These are phyloP conservation scores for Apamea epomidion DNA, from an alignment of 2,888 invertebrate genomes.

Conservation along the genomic window DNA sequence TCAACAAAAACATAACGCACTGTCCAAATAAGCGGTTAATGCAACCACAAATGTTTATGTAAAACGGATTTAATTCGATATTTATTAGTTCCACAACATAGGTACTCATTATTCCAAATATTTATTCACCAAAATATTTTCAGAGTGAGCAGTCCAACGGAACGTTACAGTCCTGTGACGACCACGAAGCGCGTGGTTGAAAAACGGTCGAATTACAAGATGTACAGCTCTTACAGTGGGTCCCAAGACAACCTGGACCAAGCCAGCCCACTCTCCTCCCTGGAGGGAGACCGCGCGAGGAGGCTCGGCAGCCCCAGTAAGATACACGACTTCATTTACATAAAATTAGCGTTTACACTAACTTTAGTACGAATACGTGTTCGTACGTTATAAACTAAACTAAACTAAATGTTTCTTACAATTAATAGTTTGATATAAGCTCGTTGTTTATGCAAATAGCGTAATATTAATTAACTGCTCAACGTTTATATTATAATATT, in stretches of 20 bases:
- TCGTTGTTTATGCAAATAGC: constrained; percentile 28
- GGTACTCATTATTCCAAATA: not conserved
- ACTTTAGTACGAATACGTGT: constrained; percentile 34
- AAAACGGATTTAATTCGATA: constrained; percentile 10
- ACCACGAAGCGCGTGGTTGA: constrained; percentile 86
- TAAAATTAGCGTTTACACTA: constrained; percentile 46
- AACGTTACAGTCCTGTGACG: constrained; percentile 86
- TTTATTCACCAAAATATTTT: constrained; percentile 4
- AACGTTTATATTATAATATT: constrained; percentile 5
- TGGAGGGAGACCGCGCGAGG: constrained; percentile 82
- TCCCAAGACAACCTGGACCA: constrained; percentile 87
- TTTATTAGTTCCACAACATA: not conserved
- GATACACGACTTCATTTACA: constrained; percentile 61
- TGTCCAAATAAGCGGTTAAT: constrained; percentile 23
- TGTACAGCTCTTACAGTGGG: constrained; percentile 86
- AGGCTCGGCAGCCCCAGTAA: constrained; percentile 87
- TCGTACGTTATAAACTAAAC: constrained; percentile 24
- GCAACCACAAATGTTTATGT: constrained; percentile 20
- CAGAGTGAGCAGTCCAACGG: constrained; percentile 86
- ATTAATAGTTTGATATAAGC: constrained; percentile 38
- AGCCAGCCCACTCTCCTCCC: constrained; percentile 83
- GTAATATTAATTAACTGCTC: constrained; percentile 9
- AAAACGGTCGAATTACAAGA: constrained; percentile 87
- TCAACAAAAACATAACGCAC: not conserved
- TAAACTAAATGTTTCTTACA: constrained; percentile 31